Percentiles rank a stretch among this genome's conserved stretches.
These are phyloP conservation scores for Megalurothrips usitatus DNA, from an alignment of 2,888 invertebrate species.

Conservation along the genomic window DNA sequence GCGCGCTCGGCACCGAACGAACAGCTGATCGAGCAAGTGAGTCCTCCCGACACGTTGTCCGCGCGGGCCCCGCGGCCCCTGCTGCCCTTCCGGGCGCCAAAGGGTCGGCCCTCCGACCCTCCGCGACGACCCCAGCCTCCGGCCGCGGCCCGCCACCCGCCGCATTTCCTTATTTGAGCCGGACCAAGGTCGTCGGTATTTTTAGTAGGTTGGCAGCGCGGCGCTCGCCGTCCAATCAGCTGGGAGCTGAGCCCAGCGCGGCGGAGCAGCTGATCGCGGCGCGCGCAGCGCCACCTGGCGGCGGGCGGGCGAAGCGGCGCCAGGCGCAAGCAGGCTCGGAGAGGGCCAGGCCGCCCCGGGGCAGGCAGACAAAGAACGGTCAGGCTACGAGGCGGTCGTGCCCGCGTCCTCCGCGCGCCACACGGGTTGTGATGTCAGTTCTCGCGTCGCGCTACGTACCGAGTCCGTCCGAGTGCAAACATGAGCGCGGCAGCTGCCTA, in stretches of 20 bases:
- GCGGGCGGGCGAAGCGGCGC: not conserved
- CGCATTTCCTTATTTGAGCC: conserved; percentile 15
- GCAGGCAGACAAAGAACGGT: conserved; percentile 13
- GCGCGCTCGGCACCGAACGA: not conserved
- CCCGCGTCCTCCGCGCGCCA: not conserved
- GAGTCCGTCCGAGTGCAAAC: not conserved
- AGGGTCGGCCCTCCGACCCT: not conserved
- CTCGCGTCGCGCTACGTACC: not conserved
- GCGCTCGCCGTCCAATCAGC: not conserved
- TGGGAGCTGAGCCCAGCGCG: not conserved
- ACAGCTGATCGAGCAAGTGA: not conserved
- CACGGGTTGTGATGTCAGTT: not conserved
- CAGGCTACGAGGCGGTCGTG: not conserved
- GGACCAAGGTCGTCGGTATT: conserved; percentile 4
- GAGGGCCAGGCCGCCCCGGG: not conserved
- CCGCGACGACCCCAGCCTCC: not conserved
- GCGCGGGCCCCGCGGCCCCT: not conserved
- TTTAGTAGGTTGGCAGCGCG: conserved; percentile 16
- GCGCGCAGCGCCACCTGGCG: not conserved
- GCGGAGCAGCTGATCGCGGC: not conserved
- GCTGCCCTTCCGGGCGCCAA: not conserved
- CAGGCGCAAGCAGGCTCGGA: not conserved
- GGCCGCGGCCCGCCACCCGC: not conserved
- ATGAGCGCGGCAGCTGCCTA: not conserved
- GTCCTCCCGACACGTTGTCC: not conserved